These are phyloP conservation scores for Chamaetylas fuelleborni DNA, from an alignment of 2,113 vertebrate genomes.

Conservation along the genomic window DNA sequence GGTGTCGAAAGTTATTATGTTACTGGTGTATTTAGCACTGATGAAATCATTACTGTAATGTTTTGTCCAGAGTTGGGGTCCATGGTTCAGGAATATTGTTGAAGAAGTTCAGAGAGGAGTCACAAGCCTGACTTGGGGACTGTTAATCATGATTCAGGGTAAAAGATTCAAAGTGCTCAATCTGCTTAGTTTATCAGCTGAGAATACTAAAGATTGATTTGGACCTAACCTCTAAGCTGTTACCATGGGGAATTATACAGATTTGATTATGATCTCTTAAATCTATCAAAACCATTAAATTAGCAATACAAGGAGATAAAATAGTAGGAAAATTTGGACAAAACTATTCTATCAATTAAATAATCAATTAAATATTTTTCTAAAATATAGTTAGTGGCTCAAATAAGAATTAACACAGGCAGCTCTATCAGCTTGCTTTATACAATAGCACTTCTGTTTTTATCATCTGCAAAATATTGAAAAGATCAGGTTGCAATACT, in stretches of 20 bases:
- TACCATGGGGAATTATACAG: not conserved
- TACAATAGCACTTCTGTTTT: not conserved
- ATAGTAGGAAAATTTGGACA: not conserved
- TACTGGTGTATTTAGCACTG: constrained; percentile 65
- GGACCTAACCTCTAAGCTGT: constrained; percentile 8
- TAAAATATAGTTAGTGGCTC: not conserved
- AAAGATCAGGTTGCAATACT: not conserved
- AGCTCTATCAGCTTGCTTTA: not conserved
- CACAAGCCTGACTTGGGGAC: not conserved
- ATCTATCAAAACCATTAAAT: not conserved
- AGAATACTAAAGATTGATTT: constrained; percentile 37
- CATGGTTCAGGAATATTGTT: constrained; percentile 46
- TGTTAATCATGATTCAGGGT: constrained; percentile 42
- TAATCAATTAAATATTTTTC: not conserved
- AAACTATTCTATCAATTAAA: not conserved
- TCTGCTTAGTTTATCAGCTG: constrained; percentile 33
- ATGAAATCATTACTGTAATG: constrained; percentile 65
- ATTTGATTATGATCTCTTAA: constrained; percentile 12
- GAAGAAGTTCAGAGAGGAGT: constrained; percentile 51
- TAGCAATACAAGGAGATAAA: not conserved
- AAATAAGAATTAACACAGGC: not conserved
- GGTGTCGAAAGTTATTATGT: constrained; percentile 51
- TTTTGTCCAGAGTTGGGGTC: constrained; percentile 37
- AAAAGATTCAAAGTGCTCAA: constrained; percentile 26
- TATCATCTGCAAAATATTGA: not conserved